Base-by-base conservation (phyloP, 92 coral and sea anemone species). In the Porites evermanni region DNA sequence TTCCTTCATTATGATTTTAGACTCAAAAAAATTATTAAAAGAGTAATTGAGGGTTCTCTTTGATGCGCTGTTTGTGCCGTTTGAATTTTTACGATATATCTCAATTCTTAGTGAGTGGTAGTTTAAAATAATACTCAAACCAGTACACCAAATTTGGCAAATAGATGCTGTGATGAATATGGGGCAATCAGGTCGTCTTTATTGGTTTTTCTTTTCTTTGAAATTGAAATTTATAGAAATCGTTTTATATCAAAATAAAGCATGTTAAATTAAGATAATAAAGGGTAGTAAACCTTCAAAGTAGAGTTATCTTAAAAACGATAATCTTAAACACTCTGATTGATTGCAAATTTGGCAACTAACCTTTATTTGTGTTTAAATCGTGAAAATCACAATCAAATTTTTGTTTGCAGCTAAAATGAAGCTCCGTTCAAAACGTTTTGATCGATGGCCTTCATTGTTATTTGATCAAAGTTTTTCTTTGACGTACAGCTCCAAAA, bases 381-480 rank as follows among this genome's bases (percentile, higher is more conserved):
- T 29, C 47, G 47, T 5, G 74, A 29, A 24, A 24, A 70, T 13
- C 44, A 14, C 74, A 1, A 13, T 70, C 74, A 44, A 24, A 14
- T 44, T 24, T 29, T 56, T 56, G 16, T 56, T 14, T 8, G 16
- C 12, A 56, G 61, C 16, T 14, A 38, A 38, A 38, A 38, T 38
- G 32, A 67, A 5, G 72, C 7, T 67, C 24, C 24, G 5, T 19
- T 19, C 12, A n/a, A 6, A 20, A 24, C 44, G n/a, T 13, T 1
- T 44, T 14, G 11, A 23, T 5, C 24, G 19, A 53, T 52, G 29
- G 20, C 2, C n/a, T 50, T 73, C 19, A 4, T 51, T 51, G 50
- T 52, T 53, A 73, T 51, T 52, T 52, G 78, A 18, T 59, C 68
- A 77, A 60, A 79, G 8, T 64, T 64, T 29, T n/a, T 64, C 18